phyloP scores from a whole-genome alignment of 2,888 invertebrate species.

The Heliconius erato region DNA sequence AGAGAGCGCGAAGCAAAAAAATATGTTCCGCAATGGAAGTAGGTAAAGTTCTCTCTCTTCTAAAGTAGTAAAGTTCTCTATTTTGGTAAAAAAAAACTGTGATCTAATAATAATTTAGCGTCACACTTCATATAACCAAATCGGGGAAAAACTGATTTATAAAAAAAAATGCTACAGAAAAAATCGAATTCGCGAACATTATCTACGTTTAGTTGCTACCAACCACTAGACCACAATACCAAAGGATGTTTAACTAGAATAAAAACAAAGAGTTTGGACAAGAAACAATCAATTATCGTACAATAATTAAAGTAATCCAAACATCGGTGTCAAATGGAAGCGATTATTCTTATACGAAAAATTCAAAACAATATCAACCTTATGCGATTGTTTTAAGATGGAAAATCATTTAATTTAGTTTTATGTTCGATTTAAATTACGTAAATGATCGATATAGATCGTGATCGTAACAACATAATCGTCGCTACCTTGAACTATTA shows the following conservation, averaged over 20 bases:
- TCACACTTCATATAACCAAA: neutral
- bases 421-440: constrained; percentile 12
- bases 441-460: constrained; percentile 32
- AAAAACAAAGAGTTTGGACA: neutral
- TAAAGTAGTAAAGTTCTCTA: too few relatives aligned
- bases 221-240: neutral
- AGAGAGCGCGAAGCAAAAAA: too few relatives aligned
- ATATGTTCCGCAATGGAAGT: too few relatives aligned
- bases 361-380: neutral
- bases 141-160: too few relatives aligned
- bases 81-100: too few relatives aligned
- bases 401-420: constrained; percentile 1
- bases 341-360: constrained; percentile 18
- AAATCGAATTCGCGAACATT: neutral
- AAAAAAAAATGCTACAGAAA: neutral
- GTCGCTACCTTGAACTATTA: constrained; percentile 44
- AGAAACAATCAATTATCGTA: constrained; percentile 15
- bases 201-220: neutral
- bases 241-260: neutral
- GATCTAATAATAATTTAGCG: neutral
- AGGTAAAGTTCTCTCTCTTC: too few relatives aligned
- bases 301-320: constrained; percentile 32
- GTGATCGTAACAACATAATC: constrained; percentile 40
- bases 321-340: constrained; percentile 42
- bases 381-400: constrained; percentile 1